Conservation (phyloP, 1,140 invertebrate genomes). For the Lepidostoma basale region DNA sequence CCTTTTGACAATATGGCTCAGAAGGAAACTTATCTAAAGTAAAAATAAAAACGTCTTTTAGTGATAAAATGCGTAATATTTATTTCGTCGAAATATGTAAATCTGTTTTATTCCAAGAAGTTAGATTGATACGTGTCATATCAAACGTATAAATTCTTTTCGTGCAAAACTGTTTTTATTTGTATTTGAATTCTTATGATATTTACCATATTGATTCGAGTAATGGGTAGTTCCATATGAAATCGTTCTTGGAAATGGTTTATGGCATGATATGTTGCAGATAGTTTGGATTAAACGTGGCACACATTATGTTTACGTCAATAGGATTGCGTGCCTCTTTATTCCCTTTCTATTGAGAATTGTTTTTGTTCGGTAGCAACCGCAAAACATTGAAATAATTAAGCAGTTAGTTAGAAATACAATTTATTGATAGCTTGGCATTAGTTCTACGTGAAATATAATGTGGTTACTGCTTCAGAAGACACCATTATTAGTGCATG, state of each 20-base stretch:
- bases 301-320: neutral
- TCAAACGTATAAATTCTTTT: too few species aligned
- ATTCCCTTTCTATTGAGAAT: too few species aligned
- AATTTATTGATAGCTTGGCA: neutral
- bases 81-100: too few species aligned
- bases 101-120: too few species aligned
- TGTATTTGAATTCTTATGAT: too few species aligned
- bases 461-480: neutral
- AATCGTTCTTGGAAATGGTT: neutral
- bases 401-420: neutral
- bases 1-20: neutral
- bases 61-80: too few species aligned
- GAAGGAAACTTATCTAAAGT: too few species aligned
- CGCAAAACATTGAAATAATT: neutral
- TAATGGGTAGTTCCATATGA: neutral
- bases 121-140: too few species aligned
- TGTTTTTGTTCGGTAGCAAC: slow-evolving; percentile 7
- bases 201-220: neutral
- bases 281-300: too few species aligned
- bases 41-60: too few species aligned
- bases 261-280: neutral
- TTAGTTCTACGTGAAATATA: neutral
- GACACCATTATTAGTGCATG: neutral
- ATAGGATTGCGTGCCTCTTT: neutral
- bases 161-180: too few species aligned